Percentiles rank a stretch among this genome's conserved stretches.
Evolutionary conservation across 2,888 invertebrate genomes (phyloP).

Genomic region (Acronicta aceris): DNA sequence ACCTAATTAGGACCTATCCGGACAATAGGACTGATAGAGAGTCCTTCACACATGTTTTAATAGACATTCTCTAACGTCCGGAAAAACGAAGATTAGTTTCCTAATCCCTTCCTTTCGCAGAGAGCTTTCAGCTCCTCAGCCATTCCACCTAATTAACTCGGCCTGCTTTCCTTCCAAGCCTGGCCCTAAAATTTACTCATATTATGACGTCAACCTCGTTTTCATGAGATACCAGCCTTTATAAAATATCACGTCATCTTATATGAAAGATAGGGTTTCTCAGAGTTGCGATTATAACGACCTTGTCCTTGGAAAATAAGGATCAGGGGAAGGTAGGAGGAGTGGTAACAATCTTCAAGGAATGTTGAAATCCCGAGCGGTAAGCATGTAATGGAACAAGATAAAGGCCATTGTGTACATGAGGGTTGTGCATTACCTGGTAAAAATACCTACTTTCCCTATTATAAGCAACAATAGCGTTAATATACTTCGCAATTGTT

Average conservation of each 20-base stretch:
- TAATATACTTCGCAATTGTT: constrained; percentile 11
- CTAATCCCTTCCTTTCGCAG: constrained; percentile 36
- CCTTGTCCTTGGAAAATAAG: constrained; percentile 24
- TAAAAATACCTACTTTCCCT: constrained; percentile 24
- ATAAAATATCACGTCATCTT: constrained; percentile 31
- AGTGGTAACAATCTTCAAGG: constrained; percentile 34
- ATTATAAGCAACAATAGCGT: constrained; percentile 25
- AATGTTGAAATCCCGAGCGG: constrained; percentile 21
- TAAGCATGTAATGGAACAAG: constrained; percentile 41
- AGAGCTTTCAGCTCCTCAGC: constrained; percentile 40
- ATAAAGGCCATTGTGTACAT: constrained; percentile 38
- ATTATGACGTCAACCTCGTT: constrained; percentile 26
- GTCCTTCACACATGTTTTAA: constrained; percentile 25
- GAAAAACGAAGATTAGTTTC: constrained; percentile 34
- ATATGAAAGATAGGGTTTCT: constrained; percentile 32
- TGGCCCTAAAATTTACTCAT: constrained; percentile 27
- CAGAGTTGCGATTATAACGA: constrained; percentile 16
- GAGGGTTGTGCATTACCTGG: constrained; percentile 8
- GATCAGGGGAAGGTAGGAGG: constrained; percentile 21
- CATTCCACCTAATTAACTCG: constrained; percentile 49
- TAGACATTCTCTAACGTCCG: constrained; percentile 39
- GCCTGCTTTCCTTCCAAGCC: constrained; percentile 18
- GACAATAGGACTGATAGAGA: background rate
- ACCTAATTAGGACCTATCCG: constrained; percentile 17
- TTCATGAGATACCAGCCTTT: constrained; percentile 11